A percentile compares a stretch with the other conserved stretches of the same genome.
These are phyloP conservation scores for Microplitis manilae DNA, from an alignment of 2,888 invertebrate genomes.

Conservation along the genomic window DNA sequence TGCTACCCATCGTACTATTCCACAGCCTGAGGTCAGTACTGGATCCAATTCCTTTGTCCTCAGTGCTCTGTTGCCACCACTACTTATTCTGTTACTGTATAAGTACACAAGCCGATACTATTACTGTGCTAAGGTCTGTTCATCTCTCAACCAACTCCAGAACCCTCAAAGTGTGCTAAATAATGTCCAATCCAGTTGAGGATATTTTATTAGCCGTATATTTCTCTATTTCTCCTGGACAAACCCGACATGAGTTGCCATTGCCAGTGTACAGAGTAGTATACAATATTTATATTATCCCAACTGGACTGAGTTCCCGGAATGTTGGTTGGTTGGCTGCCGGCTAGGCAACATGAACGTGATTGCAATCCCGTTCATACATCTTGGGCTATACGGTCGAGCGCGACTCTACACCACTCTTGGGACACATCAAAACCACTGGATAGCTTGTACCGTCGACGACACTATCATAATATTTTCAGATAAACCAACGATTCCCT, in stretches of 20 bases:
- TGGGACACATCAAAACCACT: constrained; percentile 68
- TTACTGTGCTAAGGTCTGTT: constrained; percentile 31
- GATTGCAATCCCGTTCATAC: constrained; percentile 70
- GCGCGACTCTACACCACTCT: constrained; percentile 63
- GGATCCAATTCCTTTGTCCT: constrained; percentile 24
- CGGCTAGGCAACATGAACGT: constrained; percentile 67
- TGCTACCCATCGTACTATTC: constrained; percentile 61
- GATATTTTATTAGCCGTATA: constrained; percentile 8
- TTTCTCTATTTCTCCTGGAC: constrained; percentile 12
- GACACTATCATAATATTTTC: constrained; percentile 66
- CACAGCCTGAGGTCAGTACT: constrained; percentile 51
- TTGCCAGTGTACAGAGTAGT: constrained; percentile 41
- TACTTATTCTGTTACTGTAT: too few relatives aligned
- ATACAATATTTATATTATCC: constrained; percentile 71
- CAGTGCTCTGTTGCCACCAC: constrained; percentile 20
- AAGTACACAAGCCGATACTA: too few relatives aligned
- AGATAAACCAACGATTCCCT: constrained; percentile 61
- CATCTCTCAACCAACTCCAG: constrained; percentile 16
- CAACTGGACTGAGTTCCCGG: constrained; percentile 60
- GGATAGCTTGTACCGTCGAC: constrained; percentile 50
- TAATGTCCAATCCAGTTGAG: constrained; percentile 5
- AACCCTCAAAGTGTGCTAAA: constrained; percentile 8
- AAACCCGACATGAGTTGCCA: constrained; percentile 19
- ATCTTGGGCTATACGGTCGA: constrained; percentile 64
- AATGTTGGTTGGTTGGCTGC: constrained; percentile 53